phyloP scores from a whole-genome alignment of 23 tunicate species.

The Ascidia mentula region DNA sequence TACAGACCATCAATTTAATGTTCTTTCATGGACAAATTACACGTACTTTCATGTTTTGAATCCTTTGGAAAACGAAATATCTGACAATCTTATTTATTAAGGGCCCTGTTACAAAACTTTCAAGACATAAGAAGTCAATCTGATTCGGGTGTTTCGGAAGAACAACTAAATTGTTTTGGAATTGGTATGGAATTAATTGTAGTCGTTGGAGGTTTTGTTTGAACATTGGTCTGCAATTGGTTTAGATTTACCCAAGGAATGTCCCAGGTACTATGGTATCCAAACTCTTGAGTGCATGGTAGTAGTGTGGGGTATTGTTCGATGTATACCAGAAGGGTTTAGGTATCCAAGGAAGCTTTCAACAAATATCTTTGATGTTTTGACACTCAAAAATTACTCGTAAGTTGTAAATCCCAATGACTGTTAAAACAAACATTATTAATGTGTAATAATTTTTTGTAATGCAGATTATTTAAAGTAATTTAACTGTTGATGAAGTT shows the following conservation, averaged over 20 bases:
- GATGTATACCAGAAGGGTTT: not conserved
- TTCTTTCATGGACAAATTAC: too few relatives aligned
- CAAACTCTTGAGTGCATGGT: not conserved
- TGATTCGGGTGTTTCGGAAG: not conserved
- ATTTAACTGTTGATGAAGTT: too few relatives aligned
- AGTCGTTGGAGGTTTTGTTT: too few relatives aligned
- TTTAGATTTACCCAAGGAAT: not conserved
- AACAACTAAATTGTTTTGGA: constrained; percentile 2
- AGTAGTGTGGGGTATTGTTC: not conserved
- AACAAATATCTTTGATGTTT: not conserved
- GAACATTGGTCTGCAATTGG: not conserved
- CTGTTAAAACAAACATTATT: too few relatives aligned
- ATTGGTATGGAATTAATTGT: not conserved
- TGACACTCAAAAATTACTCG: too few relatives aligned
- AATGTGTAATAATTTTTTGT: too few relatives aligned
- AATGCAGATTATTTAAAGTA: too few relatives aligned
- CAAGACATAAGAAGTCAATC: not conserved
- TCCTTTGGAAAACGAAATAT: too few relatives aligned
- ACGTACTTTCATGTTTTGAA: too few relatives aligned
- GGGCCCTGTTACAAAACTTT: not conserved
- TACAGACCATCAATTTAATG: too few relatives aligned
- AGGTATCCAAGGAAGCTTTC: not conserved
- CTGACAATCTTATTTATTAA: not conserved
- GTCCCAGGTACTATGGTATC: not conserved
- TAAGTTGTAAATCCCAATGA: too few relatives aligned